Evolutionary conservation across 2,797 vertebrate species (phyloP).

Genomic region (Tapera naevia): DNA sequence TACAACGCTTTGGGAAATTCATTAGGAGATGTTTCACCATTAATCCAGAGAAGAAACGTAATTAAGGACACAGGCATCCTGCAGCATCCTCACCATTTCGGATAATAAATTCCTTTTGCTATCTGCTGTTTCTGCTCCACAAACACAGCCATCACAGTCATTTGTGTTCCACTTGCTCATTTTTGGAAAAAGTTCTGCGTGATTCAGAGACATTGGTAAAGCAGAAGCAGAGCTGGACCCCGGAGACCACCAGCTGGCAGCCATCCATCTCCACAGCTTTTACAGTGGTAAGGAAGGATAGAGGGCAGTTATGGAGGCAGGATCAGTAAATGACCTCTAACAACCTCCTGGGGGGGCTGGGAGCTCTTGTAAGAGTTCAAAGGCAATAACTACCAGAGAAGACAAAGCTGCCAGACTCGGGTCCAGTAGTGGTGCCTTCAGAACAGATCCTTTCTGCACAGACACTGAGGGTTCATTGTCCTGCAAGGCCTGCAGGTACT

Average conservation of each 20-base stretch:
- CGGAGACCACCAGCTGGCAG: background rate
- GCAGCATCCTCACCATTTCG: background rate
- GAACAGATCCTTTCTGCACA: background rate
- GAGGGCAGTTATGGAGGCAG: background rate
- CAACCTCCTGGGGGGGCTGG: background rate
- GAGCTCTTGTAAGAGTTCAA: background rate
- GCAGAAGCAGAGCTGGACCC: background rate
- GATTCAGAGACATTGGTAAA: background rate
- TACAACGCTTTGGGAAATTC: background rate
- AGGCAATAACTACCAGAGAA: background rate
- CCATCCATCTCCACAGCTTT: background rate
- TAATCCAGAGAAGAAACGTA: background rate
- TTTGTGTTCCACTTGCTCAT: background rate
- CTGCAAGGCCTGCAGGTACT: background rate
- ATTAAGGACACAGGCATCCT: background rate
- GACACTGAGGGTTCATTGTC: background rate
- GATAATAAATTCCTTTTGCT: constrained; percentile 34
- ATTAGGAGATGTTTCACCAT: background rate
- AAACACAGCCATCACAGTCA: background rate
- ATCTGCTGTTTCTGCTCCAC: background rate
- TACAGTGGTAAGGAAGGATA: background rate
- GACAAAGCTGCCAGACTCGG: background rate
- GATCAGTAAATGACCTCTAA: background rate
- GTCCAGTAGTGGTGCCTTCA: background rate
- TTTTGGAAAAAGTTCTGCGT: background rate